A percentile compares a stretch with the other conserved stretches of the same genome.
These are phyloP conservation scores for Ormyrus pomaceus DNA, from an alignment of 2,888 invertebrate genomes.

Conservation along the genomic window DNA sequence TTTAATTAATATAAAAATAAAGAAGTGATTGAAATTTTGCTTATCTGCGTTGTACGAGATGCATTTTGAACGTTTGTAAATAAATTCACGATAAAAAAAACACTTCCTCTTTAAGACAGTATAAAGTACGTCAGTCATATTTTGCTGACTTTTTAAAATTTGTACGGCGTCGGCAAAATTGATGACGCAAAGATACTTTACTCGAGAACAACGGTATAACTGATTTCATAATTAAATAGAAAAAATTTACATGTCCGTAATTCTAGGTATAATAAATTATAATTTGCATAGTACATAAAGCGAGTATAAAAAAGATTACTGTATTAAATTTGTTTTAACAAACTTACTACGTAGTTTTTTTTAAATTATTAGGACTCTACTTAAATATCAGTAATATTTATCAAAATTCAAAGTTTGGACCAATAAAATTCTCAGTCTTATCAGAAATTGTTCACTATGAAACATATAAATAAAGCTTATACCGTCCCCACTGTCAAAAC, in stretches of 20 bases:
- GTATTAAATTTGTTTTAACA: background rate
- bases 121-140: slow-evolving; percentile 13
- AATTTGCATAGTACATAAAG: too few species aligned
- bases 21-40: too few species aligned
- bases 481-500: background rate
- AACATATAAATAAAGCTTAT: background rate
- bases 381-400: background rate
- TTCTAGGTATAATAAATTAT: too few species aligned
- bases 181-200: slow-evolving; percentile 24
- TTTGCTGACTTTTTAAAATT: slow-evolving; percentile 38
- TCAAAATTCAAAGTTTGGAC: background rate
- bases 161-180: background rate
- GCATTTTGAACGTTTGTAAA: slow-evolving; percentile 27
- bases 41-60: background rate
- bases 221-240: slow-evolving; percentile 35
- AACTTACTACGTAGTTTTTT: background rate
- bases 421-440: background rate
- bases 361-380: too few species aligned
- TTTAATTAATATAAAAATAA: too few species aligned
- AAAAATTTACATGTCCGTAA: background rate
- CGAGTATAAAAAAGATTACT: background rate
- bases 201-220: slow-evolving; percentile 1
- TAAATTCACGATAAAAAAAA: background rate
- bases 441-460: too few species aligned
- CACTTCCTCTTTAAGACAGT: slow-evolving; percentile 4